Evolutionary conservation across 1,140 invertebrate genomes (phyloP).

Genomic region (Scaptomyza hsui): DNA sequence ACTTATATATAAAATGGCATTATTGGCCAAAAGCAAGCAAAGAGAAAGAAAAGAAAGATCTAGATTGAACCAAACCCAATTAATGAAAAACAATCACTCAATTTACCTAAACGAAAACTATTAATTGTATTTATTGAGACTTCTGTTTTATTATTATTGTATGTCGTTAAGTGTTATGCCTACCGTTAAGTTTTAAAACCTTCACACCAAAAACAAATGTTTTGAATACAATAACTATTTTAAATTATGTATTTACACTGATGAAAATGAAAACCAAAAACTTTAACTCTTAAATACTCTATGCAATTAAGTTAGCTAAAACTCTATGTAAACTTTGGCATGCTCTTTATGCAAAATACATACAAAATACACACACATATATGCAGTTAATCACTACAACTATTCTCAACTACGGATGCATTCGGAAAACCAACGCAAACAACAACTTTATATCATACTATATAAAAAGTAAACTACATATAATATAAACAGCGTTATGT

Average conservation of each 20-base stretch:
- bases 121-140: conserved; percentile 53
- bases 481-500: conserved; percentile 65
- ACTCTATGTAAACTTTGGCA: conserved; percentile 54
- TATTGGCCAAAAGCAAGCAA: conserved; percentile 15
- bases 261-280: conserved; percentile 14
- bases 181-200: conserved; percentile 71
- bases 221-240: conserved; percentile 41
- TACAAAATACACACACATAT: conserved; percentile 29
- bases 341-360: conserved; percentile 46
- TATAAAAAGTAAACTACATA: conserved; percentile 56
- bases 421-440: conserved; percentile 47
- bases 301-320: conserved; percentile 71
- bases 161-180: conserved; percentile 69
- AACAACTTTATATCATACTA: conserved; percentile 52
- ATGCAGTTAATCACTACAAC: conserved; percentile 61
- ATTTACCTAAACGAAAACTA: conserved; percentile 63
- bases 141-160: conserved; percentile 43
- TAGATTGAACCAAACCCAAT: conserved; percentile 67
- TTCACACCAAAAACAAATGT: conserved; percentile 31
- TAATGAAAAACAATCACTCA: conserved; percentile 80
- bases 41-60: background rate
- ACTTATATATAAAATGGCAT: conserved; percentile 24
- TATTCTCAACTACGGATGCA: conserved; percentile 50
- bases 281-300: conserved; percentile 61
- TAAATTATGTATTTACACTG: conserved; percentile 75